Evolutionary conservation across 1,140 invertebrate species (phyloP).

Genomic region (Gryon sp.): DNA sequence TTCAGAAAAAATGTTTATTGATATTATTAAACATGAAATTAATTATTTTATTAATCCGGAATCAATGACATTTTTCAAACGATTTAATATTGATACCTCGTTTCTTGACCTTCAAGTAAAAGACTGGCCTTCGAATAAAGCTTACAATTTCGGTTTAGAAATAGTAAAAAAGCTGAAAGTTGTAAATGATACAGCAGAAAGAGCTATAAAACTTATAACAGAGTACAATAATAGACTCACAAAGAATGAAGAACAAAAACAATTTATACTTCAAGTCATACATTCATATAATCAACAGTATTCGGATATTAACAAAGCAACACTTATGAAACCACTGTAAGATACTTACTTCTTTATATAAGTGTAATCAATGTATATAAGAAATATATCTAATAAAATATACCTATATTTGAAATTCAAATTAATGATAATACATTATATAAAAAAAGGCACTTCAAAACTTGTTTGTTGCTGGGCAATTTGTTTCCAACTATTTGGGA

Average conservation of each 20-base stretch:
- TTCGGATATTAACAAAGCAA: slow-evolving; percentile 20
- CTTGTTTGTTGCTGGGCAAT: slow-evolving; percentile 30
- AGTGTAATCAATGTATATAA: slow-evolving; percentile 11
- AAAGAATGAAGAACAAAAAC: slow-evolving; percentile 19
- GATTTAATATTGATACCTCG: slow-evolving; percentile 51
- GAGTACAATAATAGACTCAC: slow-evolving; percentile 29
- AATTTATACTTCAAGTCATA: slow-evolving; percentile 23
- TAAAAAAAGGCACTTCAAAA: slow-evolving; percentile 28
- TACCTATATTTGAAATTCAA: slow-evolving; percentile 17
- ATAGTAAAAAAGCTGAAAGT: slow-evolving; percentile 33
- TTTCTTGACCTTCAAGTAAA: slow-evolving; percentile 32
- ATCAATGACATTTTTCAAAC: slow-evolving; percentile 49
- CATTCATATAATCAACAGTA: slow-evolving; percentile 14
- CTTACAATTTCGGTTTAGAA: slow-evolving; percentile 22
- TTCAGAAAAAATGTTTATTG: slow-evolving; percentile 18
- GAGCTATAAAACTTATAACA: slow-evolving; percentile 30
- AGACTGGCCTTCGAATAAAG: slow-evolving; percentile 44
- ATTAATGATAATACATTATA: no score
- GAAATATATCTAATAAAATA: slow-evolving; percentile 14
- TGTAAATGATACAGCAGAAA: slow-evolving; percentile 36
- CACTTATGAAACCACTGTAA: slow-evolving; percentile 11
- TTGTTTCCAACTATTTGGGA: slow-evolving; percentile 26
- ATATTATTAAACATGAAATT: slow-evolving; percentile 45
- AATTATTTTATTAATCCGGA: slow-evolving; percentile 54
- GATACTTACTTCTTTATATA: slow-evolving; percentile 5